Evolutionary conservation across 2,113 vertebrate genomes (phyloP).

Genomic region (Nettapus auritus): DNA sequence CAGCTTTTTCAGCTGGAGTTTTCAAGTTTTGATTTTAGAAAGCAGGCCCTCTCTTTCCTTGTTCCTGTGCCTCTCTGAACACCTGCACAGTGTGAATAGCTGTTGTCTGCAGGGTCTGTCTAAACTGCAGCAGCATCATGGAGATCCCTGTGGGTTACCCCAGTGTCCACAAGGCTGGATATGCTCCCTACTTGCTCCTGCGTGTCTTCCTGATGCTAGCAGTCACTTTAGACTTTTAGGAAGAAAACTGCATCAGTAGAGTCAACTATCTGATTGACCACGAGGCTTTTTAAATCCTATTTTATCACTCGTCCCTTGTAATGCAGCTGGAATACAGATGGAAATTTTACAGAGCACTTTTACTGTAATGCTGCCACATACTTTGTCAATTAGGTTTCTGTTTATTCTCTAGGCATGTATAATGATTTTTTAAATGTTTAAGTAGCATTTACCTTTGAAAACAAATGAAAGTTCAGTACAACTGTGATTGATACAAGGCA

Average conservation of each 20-base stretch:
- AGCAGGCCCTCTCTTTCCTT: background rate
- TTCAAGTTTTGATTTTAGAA: background rate
- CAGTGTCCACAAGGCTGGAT: background rate
- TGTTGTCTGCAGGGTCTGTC: fast-evolving
- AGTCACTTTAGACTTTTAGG: background rate
- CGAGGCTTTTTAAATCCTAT: background rate
- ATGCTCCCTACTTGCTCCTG: background rate
- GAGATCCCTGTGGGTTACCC: background rate
- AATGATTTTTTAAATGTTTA: background rate
- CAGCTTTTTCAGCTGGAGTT: too few relatives aligned
- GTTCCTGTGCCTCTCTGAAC: background rate
- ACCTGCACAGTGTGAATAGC: background rate
- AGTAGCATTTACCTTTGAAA: background rate
- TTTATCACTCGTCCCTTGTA: background rate
- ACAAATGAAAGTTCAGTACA: fast-evolving
- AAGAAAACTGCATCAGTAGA: background rate
- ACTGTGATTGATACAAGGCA: background rate
- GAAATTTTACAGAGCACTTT: background rate
- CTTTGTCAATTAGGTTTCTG: background rate
- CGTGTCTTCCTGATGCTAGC: background rate
- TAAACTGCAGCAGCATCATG: background rate
- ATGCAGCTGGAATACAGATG: background rate
- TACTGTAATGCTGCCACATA: background rate
- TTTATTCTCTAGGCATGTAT: background rate
- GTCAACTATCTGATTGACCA: background rate